These are phyloP conservation scores for Penaeus chinensis DNA, from an alignment of 1,140 invertebrate genomes.

Conservation along the genomic window DNA sequence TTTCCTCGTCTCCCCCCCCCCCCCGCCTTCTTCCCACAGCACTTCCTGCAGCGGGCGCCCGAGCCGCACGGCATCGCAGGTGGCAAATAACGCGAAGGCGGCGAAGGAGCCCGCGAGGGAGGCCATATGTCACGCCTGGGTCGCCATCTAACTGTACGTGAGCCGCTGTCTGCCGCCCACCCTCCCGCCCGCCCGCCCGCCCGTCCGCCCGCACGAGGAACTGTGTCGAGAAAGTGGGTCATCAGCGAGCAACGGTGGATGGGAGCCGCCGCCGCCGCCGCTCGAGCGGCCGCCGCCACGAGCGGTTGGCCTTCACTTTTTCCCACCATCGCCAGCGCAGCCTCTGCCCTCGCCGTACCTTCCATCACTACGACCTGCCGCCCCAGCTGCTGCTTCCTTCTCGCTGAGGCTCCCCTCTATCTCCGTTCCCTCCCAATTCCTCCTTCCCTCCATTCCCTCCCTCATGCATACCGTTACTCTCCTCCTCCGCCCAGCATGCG, in stretches of 20 bases:
- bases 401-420: not conserved
- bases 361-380: conserved; percentile 17
- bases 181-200: too few relatives aligned
- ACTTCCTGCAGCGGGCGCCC: not conserved
- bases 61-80: too few relatives aligned
- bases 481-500: too few relatives aligned
- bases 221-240: conserved; percentile 59
- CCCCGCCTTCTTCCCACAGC: not conserved
- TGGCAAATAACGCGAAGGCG: not conserved
- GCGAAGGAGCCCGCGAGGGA: not conserved
- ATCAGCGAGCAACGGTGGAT: conserved; percentile 44
- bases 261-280: conserved; percentile 33
- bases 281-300: conserved; percentile 34
- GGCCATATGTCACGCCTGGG: conserved; percentile 41
- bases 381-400: not conserved
- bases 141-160: conserved; percentile 56
- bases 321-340: conserved; percentile 10
- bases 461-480: too few relatives aligned
- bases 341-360: conserved; percentile 17
- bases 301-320: conserved; percentile 52
- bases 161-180: conserved; percentile 17
- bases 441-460: too few relatives aligned
- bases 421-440: not conserved
- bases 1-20: too few relatives aligned
- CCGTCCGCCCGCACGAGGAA: conserved; percentile 39